phyloP scores from a whole-genome alignment of 2,888 invertebrate genomes.

The Terebella lapidaria region DNA sequence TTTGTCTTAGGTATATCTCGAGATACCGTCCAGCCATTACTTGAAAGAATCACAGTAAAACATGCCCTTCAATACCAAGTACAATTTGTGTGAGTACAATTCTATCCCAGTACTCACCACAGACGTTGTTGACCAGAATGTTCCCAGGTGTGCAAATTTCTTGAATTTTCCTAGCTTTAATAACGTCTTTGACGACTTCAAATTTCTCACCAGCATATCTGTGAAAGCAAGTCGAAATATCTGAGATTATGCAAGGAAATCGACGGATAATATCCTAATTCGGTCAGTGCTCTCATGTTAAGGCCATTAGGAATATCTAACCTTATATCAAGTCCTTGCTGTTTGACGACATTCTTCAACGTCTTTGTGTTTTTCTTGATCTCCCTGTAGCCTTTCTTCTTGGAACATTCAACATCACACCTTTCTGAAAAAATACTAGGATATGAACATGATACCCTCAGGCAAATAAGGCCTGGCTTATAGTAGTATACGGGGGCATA shows the following conservation, averaged over 20 bases:
- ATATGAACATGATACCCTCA: neutral
- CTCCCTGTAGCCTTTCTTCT: slow-evolving; percentile 34
- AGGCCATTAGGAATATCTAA: slow-evolving; percentile 16
- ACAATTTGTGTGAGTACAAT: too few species aligned
- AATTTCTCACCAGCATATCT: slow-evolving; percentile 37
- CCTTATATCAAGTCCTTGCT: slow-evolving; percentile 33
- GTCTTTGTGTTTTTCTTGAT: slow-evolving; percentile 41
- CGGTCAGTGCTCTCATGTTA: too few species aligned
- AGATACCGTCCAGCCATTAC: too few species aligned
- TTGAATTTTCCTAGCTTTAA: slow-evolving; percentile 32
- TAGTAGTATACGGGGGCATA: too few species aligned
- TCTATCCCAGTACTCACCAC: too few species aligned
- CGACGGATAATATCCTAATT: too few species aligned
- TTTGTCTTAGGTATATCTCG: too few species aligned
- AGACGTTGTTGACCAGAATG: slow-evolving; percentile 30
- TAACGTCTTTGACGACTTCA: slow-evolving; percentile 35
- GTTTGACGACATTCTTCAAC: slow-evolving; percentile 29
- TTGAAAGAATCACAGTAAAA: too few species aligned
- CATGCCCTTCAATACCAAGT: too few species aligned
- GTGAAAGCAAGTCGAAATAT: too few species aligned
- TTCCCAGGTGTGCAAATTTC: slow-evolving; percentile 35
- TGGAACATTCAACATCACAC: slow-evolving; percentile 41
- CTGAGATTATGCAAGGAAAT: too few species aligned
- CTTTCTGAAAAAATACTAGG: slow-evolving; percentile 22
- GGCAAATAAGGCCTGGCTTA: too few species aligned